Evolutionary conservation across 2,888 invertebrate species (phyloP), one percentile per base, ranked within the genome.

Genomic region (Drosophila cognata): DNA sequence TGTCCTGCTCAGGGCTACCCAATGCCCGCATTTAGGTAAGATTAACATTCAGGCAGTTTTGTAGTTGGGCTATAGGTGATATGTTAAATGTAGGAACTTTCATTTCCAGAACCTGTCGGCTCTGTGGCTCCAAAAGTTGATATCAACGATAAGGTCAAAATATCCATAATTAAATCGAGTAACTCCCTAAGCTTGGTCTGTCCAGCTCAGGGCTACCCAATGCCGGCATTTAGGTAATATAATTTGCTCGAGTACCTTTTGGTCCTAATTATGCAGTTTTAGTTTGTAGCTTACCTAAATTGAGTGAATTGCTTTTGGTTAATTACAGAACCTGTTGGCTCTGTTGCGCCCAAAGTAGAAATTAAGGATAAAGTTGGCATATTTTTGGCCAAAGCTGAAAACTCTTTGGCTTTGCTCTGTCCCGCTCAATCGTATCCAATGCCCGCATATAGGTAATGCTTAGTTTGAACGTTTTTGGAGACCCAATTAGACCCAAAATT

Each of bases 1-100:
- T 97, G 96, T 92, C 96, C 96, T 60, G 96, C 95, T 67, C 96
- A 96, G 94, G 96, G 96, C 35, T 95, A 94, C 92, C 95, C 95
- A n/a, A 94, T 91, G 91, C 96, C 96, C 88, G 91, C 94, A 85
- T 95, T 94, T 94, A 95, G 93, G 93, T 94, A 83, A 79, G 91
- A 21, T 13, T 28, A 21, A 56, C 16, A 72, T 81, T 73, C 81
- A 66, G 70, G 56, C 77, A 73, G 77, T 70, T 68, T 33, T 1
- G 21, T 2, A 2, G 0, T 13, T 29, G 5, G 7, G 46, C 16
- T 7, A 8, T 8, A 25, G 43, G 11, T 16, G 1, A 29, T 36
- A 18, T 11, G 11, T 41, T n/a, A 59, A 35, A 28, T 29, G 5
- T 11, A 11, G 31, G 7, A 16, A 25, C 25, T 41, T n/a, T 63